Evolutionary conservation across 2,888 invertebrate species (phyloP).

Genomic region (Noctua fimbriata): DNA sequence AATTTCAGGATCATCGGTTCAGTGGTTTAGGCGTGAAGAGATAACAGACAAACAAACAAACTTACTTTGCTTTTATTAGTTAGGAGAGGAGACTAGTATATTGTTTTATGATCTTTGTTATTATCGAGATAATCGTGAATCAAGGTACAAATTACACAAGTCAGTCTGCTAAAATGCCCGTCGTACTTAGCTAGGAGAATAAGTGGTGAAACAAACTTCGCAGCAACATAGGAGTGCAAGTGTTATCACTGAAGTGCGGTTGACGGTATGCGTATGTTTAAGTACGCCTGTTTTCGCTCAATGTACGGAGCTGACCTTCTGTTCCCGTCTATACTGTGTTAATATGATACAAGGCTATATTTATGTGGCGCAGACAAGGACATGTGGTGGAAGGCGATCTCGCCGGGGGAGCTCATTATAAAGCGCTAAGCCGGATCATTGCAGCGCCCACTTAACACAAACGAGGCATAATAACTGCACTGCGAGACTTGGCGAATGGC

Average conservation of each 20-base stretch:
- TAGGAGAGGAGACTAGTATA: no score
- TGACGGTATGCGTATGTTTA: background rate
- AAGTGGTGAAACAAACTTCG: background rate
- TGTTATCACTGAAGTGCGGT: background rate
- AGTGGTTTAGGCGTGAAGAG: no score
- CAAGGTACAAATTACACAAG: background rate
- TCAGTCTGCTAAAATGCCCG: background rate
- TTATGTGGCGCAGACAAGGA: constrained; percentile 68
- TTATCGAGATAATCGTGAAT: no score
- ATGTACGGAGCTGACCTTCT: background rate
- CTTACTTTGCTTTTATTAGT: no score
- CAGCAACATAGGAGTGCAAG: background rate
- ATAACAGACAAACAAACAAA: no score
- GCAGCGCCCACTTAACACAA: constrained; percentile 72
- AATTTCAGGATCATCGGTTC: no score
- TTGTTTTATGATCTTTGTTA: no score
- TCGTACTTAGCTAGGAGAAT: background rate
- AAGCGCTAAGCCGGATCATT: constrained; percentile 77
- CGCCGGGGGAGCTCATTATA: constrained; percentile 84
- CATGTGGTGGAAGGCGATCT: constrained; percentile 71
- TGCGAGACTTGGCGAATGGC: constrained; percentile 34
- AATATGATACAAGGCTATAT: constrained; percentile 70
- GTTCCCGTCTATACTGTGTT: background rate
- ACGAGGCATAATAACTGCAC: constrained; percentile 67
- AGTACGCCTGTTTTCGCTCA: background rate